Evolutionary conservation across 2,113 vertebrate species (phyloP), one percentile per base, ranked within the genome.

Genomic region (mouse (Mus musculus)): DNA sequence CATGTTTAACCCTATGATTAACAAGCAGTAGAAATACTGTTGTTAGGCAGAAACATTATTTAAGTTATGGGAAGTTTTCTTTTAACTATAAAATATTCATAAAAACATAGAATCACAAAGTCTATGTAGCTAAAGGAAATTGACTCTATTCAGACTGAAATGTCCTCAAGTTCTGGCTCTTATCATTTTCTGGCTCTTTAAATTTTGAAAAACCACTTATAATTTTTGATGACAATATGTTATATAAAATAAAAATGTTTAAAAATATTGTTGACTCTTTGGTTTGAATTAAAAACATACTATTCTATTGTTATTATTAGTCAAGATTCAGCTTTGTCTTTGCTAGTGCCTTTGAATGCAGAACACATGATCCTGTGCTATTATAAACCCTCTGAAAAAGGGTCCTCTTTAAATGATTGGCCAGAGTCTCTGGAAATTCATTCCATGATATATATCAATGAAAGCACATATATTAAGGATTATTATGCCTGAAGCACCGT

Each of bases 221-320:
- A 13, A 91, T 52, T 94, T 94, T 67, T 85, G 89, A 14, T 17
- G 5, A 56, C 61, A 81, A 81, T 24, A 59, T 36, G n/a, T 59
- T 59, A 20, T 24, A 81, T 82, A 22, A 39, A 59, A 82, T 59
- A 59, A 82, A 82, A 59, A 14, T 39, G 22, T 26, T 80, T 82
- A n/a, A 81, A 54, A 56, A 56, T 36, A n/a, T n/a, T 81, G 16
- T 82, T 39, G 3, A 16, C 17, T 14, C 19, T 46, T 39, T 82
- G 5, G 11, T 81, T 87, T 75, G 36, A 76, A 75, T 7, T 63
- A n/a, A 95, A 75, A 72, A 26, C 4, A 56, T 63, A 5, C 2
- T 88, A n/a, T 81, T 89, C 91, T 92, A 86, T 81, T 91, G 1
- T 46, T 67, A 14, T 42, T 69, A 54, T 93, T 90, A 82, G 33